phyloP scores from a whole-genome alignment of 2,797 vertebrate species.

The Peromyscus melanophrys region DNA sequence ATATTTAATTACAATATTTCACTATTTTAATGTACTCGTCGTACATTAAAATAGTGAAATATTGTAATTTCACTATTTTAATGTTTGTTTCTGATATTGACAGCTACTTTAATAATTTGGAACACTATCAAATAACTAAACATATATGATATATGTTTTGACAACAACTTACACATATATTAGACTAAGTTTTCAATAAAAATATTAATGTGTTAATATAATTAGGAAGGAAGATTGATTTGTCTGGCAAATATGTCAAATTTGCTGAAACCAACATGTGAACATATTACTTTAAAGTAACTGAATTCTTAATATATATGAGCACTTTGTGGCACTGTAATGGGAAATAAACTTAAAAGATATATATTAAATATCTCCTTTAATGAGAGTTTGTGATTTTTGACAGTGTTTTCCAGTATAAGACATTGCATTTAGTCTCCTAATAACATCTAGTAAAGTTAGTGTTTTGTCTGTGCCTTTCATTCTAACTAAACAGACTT shows the following conservation, averaged over 20 bases:
- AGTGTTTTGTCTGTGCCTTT: conserved; percentile 15
- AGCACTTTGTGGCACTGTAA: not conserved
- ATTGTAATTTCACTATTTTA: too few species aligned
- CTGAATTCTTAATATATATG: not conserved
- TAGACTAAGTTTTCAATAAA: not conserved
- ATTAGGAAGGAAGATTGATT: conserved; percentile 47
- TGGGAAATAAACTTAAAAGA: conserved; percentile 25
- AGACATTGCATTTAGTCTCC: conserved; percentile 8
- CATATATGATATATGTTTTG: not conserved
- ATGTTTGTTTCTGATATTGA: not conserved
- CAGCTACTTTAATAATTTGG: not conserved
- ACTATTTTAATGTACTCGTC: conserved; percentile 25
- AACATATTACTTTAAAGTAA: conserved; percentile 26
- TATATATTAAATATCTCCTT: conserved; percentile 5
- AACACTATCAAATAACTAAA: conserved; percentile 4
- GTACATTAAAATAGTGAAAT: too few species aligned
- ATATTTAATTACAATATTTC: not conserved
- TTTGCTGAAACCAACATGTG: conserved; percentile 62
- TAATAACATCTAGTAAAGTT: not conserved
- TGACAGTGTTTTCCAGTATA: not conserved
- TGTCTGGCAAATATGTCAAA: conserved; percentile 35
- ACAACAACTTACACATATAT: not conserved
- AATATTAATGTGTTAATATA: conserved; percentile 32
- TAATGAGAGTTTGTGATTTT: conserved; percentile 55
- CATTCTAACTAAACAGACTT: not conserved